Conservation (phyloP, 92 coral and sea anemone species). For the Actinernus sp. region DNA sequence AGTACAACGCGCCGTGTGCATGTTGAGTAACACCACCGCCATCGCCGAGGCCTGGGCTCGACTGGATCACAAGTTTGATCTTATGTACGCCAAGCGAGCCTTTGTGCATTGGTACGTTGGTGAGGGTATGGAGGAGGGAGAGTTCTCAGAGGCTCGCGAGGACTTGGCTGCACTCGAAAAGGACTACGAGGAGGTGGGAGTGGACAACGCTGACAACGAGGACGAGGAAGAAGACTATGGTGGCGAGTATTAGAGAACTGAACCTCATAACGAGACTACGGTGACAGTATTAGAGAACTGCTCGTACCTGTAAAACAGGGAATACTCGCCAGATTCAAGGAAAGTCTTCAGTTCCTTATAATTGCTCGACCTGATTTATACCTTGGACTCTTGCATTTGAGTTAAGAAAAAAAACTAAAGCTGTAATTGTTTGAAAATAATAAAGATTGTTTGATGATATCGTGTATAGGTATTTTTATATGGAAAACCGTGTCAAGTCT, state of each 20-base stretch:
- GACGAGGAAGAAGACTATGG: background rate
- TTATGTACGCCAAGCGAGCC: conserved; percentile 81
- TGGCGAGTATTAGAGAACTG: background rate
- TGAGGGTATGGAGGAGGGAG: conserved; percentile 85
- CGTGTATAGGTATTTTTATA: too few relatives aligned
- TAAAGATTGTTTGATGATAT: too few relatives aligned
- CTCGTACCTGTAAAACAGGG: too few relatives aligned
- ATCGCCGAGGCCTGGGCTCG: conserved; percentile 82
- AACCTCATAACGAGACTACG: background rate
- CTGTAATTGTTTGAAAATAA: too few relatives aligned
- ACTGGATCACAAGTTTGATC: conserved; percentile 73
- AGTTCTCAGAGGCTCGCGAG: conserved; percentile 81
- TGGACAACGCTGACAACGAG: conserved; percentile 43
- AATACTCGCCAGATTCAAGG: too few relatives aligned
- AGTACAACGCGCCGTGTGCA: conserved; percentile 79
- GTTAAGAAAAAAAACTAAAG: too few relatives aligned
- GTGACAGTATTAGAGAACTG: background rate
- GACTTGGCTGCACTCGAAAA: conserved; percentile 75
- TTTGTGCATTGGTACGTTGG: conserved; percentile 81
- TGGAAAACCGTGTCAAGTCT: too few relatives aligned
- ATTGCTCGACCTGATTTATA: too few relatives aligned
- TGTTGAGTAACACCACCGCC: conserved; percentile 81
- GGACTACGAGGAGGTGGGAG: conserved; percentile 75
- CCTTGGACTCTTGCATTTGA: too few relatives aligned
- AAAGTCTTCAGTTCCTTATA: too few relatives aligned